Evolutionary conservation across 2,888 invertebrate species (phyloP), one percentile per base, ranked within the genome.

Genomic region (Acheta domesticus): DNA sequence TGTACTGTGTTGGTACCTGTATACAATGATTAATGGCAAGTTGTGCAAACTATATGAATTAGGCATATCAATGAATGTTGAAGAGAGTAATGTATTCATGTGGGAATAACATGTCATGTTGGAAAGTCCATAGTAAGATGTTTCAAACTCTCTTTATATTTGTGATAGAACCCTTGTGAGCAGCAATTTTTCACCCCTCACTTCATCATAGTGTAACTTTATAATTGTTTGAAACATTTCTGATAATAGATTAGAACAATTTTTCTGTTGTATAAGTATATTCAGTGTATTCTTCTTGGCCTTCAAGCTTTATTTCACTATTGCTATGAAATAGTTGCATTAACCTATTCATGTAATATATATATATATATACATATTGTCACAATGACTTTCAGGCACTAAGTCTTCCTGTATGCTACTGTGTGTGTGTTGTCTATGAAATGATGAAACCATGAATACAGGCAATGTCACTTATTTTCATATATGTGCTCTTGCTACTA

Each of bases 301-400:
- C 62, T 62, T 62, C 14, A 62, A 62, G 62, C 62, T 62, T 62
- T 62, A 62, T 62, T 62, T 62, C 62, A 62, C 14, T 62, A 14
- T 62, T 62, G 62, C 62, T 62, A 62, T 62, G 62, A 62, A 62
- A 62, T 62, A 62, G 16, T n/a, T 62, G 62, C 62, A 62, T 62
- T 62, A 62, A 62, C n/a, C 62, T 62, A 19, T 62, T 62, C 62
- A 62, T 36, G 36, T 36, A 36, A 36, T 1, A 62, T 62, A 62
- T 36, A 62, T 62, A 62, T 62, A 62, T 8, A 62, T 62, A 62
- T 62, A 62, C 62, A 62, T 62, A 62, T 62, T 62, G 62, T 62
- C 62, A 62, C 62, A 62, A 62, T 62, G 62, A 62, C 62, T 62
- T 62, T 62, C 62, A 62, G 62, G 62, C 62, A 62, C 62, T 62